These are phyloP conservation scores for Porites australiensis DNA, from an alignment of 64 coral and sea anemone species.

Conservation along the genomic window DNA sequence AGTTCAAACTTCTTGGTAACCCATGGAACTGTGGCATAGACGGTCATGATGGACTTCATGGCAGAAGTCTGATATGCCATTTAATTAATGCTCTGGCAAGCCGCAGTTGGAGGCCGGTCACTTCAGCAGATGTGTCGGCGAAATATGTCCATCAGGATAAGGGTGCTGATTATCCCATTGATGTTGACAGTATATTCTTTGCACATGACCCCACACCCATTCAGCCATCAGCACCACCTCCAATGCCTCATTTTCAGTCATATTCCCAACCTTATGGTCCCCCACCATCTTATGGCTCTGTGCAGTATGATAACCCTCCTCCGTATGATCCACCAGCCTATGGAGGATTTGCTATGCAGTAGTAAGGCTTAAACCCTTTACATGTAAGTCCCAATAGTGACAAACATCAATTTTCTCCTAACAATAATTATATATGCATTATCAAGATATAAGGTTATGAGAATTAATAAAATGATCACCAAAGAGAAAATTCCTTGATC, in stretches of 20 bases:
- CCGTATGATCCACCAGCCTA: background rate
- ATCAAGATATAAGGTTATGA: no score
- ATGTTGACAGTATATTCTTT: slow-evolving; percentile 95
- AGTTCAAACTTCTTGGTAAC: slow-evolving; percentile 83
- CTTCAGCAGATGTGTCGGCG: slow-evolving; percentile 88
- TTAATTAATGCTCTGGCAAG: slow-evolving; percentile 69
- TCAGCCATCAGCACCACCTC: slow-evolving; percentile 21
- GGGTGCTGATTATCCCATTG: slow-evolving; percentile 79
- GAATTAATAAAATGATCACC: no score
- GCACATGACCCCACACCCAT: slow-evolving; percentile 46
- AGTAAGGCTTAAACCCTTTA: no score
- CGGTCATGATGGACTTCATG: slow-evolving; percentile 70
- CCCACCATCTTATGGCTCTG: slow-evolving; percentile 24
- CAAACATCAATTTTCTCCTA: no score
- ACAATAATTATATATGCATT: no score
- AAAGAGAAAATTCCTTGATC: no score
- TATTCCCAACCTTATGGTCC: slow-evolving; percentile 3
- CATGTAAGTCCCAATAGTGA: no score
- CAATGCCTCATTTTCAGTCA: background rate
- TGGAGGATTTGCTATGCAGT: background rate
- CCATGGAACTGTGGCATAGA: slow-evolving; percentile 72
- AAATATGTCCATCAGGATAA: slow-evolving; percentile 82
- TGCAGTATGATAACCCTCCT: slow-evolving; percentile 17
- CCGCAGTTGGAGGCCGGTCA: slow-evolving; percentile 62
- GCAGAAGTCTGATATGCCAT: slow-evolving; percentile 78